These are phyloP conservation scores for Brachionus paranguensis DNA, from an alignment of 1,140 invertebrate genomes.

Conservation along the genomic window DNA sequence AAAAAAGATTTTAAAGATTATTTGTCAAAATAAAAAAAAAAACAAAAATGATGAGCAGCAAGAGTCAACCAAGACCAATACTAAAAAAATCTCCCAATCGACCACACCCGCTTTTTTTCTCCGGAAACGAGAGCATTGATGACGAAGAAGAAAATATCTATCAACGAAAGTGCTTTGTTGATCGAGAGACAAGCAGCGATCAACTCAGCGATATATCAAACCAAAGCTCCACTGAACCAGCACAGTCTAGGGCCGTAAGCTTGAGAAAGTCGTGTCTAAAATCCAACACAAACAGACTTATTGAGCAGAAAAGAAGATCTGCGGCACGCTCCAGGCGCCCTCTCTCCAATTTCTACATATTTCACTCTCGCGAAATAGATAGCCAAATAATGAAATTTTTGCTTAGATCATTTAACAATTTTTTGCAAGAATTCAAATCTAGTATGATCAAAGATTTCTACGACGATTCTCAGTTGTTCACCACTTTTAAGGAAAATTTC, in stretches of 20 bases:
- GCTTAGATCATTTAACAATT: slow-evolving; percentile 24
- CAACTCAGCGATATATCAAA: not conserved
- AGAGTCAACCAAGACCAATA: slow-evolving; percentile 10
- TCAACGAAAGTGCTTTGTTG: not conserved
- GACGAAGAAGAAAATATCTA: slow-evolving; percentile 1
- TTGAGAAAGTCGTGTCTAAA: slow-evolving; percentile 6
- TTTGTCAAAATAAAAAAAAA: not conserved
- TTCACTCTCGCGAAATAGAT: slow-evolving; percentile 5
- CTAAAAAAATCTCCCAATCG: not conserved
- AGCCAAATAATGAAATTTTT: slow-evolving; percentile 32
- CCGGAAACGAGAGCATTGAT: not conserved
- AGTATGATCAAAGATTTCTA: slow-evolving; percentile 9
- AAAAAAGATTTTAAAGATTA: not conserved
- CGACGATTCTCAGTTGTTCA: slow-evolving; percentile 21
- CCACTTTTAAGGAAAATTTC: slow-evolving; percentile 6
- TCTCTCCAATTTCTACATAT: not conserved
- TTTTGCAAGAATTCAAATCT: slow-evolving; percentile 6
- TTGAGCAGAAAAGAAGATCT: not conserved
- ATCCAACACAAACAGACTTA: not conserved
- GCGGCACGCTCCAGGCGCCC: not conserved
- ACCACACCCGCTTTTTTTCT: not conserved
- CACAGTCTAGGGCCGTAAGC: not conserved
- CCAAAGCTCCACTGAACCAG: not conserved
- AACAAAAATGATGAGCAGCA: slow-evolving; percentile 11
- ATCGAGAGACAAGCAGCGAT: not conserved